phyloP scores from a whole-genome alignment of 2,113 vertebrate genomes.

The Dicerorhinus sumatrensis region DNA sequence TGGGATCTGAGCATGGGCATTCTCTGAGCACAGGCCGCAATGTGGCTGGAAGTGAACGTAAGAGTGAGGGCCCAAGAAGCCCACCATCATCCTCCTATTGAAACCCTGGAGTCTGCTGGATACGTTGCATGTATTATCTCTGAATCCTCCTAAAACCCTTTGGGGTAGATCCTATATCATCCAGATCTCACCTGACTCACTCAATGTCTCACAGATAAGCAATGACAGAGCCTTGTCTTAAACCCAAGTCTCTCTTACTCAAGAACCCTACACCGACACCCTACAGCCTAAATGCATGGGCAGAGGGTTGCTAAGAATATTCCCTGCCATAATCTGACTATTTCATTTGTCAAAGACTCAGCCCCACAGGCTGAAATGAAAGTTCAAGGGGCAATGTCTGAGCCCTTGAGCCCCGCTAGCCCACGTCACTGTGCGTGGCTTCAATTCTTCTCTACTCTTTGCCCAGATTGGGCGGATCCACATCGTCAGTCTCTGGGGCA shows the following conservation, averaged over 20 bases:
- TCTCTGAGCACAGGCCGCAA: not conserved
- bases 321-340: not conserved
- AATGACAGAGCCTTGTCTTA: not conserved
- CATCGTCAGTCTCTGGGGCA: not conserved
- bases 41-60: not conserved
- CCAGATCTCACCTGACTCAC: not conserved
- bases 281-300: accelerated
- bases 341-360: not conserved
- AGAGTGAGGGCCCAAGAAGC: not conserved
- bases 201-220: not conserved
- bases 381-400: not conserved
- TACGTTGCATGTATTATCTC: not conserved
- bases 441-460: not conserved
- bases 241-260: not conserved
- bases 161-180: not conserved
- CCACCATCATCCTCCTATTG: not conserved
- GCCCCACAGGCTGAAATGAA: not conserved
- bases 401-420: not conserved
- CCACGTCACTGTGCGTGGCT: accelerated
- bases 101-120: not conserved
- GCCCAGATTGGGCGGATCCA: not conserved
- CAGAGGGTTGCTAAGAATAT: not conserved
- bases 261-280: not conserved
- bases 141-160: not conserved
- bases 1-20: not conserved